phyloP scores from a whole-genome alignment of 2,888 invertebrate species.

The Agrochola macilenta region DNA sequence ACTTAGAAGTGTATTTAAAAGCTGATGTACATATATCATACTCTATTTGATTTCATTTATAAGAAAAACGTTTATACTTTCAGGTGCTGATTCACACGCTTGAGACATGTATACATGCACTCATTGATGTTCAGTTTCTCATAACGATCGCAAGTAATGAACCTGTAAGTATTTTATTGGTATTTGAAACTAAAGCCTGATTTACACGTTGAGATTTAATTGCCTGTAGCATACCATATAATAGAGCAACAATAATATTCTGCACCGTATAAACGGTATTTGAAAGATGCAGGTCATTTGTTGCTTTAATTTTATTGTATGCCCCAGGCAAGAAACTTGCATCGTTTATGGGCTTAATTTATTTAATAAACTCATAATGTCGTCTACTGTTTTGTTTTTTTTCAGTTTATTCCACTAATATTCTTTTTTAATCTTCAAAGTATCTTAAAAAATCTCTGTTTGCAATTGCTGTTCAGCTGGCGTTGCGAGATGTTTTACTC shows the following conservation, averaged over 20 bases:
- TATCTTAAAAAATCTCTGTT: conserved; percentile 16
- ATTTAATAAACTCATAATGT: neutral
- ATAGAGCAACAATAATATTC: neutral
- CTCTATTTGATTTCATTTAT: neutral
- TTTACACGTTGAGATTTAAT: no score
- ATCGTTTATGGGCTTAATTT: neutral
- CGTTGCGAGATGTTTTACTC: conserved; percentile 30
- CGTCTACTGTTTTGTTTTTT: neutral
- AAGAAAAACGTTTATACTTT: neutral
- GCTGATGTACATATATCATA: neutral
- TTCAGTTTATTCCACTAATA: neutral
- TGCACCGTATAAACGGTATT: neutral
- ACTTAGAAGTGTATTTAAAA: no score
- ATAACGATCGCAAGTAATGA: neutral
- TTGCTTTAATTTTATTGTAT: neutral
- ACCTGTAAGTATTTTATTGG: neutral
- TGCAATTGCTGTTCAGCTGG: conserved; percentile 30
- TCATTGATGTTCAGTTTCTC: neutral
- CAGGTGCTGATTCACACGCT: neutral
- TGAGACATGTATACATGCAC: neutral
- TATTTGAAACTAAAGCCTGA: neutral
- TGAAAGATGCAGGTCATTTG: neutral
- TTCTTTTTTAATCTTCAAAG: neutral
- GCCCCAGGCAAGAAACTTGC: neutral
- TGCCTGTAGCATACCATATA: neutral